phyloP scores from a whole-genome alignment of 1,140 invertebrate species.

The Meloidogyne chitwoodi region DNA sequence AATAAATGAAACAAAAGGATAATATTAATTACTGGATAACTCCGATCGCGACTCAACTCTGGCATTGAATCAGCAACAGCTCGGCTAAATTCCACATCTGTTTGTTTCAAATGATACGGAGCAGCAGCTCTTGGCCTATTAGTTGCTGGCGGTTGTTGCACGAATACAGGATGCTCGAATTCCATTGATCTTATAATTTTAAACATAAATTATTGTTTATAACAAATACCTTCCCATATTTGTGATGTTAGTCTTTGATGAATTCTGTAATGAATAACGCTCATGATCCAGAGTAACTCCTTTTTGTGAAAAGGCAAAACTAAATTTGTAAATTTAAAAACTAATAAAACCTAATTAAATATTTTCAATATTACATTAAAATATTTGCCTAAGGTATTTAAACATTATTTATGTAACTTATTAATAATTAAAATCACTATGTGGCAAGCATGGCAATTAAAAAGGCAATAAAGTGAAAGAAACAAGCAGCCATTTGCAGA shows the following conservation, averaged over 20 bases:
- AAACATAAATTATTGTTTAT: neutral
- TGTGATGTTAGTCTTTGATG: slow-evolving; percentile 55
- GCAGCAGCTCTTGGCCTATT: neutral
- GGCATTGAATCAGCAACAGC: slow-evolving; percentile 56
- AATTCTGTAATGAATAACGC: slow-evolving; percentile 48
- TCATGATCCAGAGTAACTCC: slow-evolving; percentile 47
- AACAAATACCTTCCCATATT: slow-evolving; percentile 48
- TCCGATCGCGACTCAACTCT: slow-evolving; percentile 38
- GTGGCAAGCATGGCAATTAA: slow-evolving; percentile 55
- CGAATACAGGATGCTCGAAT: slow-evolving; percentile 55
- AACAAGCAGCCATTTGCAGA: slow-evolving; percentile 57
- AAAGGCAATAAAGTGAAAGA: slow-evolving; percentile 57
- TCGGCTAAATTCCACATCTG: slow-evolving; percentile 31
- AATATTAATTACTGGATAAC: slow-evolving; percentile 4
- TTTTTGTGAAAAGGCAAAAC: slow-evolving; percentile 50
- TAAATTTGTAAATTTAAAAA: no score
- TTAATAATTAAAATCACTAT: slow-evolving; percentile 26
- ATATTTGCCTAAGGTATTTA: no score
- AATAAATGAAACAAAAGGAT: neutral
- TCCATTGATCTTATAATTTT: slow-evolving; percentile 51
- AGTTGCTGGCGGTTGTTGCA: slow-evolving; percentile 21
- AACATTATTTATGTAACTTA: no score
- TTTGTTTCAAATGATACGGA: slow-evolving; percentile 35
- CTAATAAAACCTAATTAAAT: no score
- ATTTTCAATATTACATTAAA: no score